phyloP scores from a whole-genome alignment of 1,140 invertebrate genomes.

The Calephelis nemesis region DNA sequence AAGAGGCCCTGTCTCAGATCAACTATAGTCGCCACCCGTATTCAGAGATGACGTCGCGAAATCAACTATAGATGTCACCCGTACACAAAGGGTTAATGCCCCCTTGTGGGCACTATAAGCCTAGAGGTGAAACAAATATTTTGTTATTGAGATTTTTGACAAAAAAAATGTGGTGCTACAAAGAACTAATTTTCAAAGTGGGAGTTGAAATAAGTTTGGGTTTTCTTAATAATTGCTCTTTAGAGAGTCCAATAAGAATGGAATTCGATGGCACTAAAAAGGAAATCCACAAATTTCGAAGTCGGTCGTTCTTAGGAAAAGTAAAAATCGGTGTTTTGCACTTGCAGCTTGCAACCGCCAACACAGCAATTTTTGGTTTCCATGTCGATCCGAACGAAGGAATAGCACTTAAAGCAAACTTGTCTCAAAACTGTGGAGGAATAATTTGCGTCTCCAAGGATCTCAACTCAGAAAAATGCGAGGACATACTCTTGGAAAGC shows the following conservation, averaged over 20 bases:
- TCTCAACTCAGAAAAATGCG: conserved; percentile 3
- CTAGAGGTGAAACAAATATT: too few species aligned
- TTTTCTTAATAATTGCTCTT: not conserved
- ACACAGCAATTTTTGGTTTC: not conserved
- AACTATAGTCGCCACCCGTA: not conserved
- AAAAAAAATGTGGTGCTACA: too few species aligned
- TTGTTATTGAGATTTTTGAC: too few species aligned
- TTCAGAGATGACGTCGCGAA: not conserved
- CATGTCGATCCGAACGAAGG: not conserved
- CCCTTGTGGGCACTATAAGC: not conserved
- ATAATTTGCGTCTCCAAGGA: not conserved
- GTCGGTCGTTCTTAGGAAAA: not conserved
- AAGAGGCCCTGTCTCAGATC: not conserved
- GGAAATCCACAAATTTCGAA: not conserved
- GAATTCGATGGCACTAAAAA: not conserved
- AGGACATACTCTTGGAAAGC: not conserved
- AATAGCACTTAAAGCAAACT: not conserved
- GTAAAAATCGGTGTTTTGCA: not conserved
- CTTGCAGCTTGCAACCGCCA: not conserved
- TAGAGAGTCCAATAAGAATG: not conserved
- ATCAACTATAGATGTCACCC: not conserved
- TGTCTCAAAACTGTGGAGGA: conserved; percentile 7
- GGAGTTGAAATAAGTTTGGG: too few species aligned
- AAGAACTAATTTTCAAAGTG: too few species aligned
- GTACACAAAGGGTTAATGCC: conserved; percentile 5